phyloP scores from a whole-genome alignment of 2,888 invertebrate genomes.

The Sinopyrophorus schimmeli region DNA sequence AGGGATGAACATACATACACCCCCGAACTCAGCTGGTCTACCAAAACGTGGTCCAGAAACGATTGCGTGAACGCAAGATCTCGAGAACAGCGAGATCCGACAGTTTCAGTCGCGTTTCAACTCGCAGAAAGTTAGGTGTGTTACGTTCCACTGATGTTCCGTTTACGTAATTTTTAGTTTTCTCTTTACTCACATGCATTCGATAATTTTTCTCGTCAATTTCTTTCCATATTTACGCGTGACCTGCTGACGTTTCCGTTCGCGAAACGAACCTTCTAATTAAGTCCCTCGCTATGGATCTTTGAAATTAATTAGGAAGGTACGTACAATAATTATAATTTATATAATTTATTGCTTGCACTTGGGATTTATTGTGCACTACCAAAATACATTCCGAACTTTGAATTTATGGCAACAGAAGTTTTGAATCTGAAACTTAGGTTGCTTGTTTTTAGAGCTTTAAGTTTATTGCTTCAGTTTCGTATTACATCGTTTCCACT shows the following conservation, averaged over 20 bases:
- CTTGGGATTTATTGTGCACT: background rate
- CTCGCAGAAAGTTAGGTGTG: constrained; percentile 1
- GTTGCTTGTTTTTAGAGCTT: background rate
- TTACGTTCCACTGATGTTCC: background rate
- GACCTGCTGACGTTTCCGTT: too few relatives aligned
- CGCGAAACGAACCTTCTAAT: too few relatives aligned
- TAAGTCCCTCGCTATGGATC: too few relatives aligned
- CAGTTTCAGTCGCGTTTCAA: constrained; percentile 24
- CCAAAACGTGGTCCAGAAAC: constrained; percentile 21
- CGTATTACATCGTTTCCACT: too few relatives aligned
- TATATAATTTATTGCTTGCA: background rate
- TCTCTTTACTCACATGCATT: background rate
- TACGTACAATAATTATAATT: background rate
- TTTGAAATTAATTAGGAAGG: background rate
- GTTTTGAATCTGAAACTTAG: background rate
- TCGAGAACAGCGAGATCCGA: constrained; percentile 13
- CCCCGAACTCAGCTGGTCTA: constrained; percentile 8
- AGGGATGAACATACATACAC: too few relatives aligned
- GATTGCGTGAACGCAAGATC: constrained; percentile 27
- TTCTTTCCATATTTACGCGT: too few relatives aligned
- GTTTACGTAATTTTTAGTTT: constrained; percentile 4
- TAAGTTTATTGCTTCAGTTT: too few relatives aligned
- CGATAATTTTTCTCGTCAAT: background rate
- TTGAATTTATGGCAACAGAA: constrained; percentile 5
- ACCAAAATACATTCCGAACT: background rate